These are phyloP conservation scores for Pelagia noctiluca DNA, from an alignment of 30 jellyfish, hydroid and myxozoan genomes.

Conservation along the genomic window DNA sequence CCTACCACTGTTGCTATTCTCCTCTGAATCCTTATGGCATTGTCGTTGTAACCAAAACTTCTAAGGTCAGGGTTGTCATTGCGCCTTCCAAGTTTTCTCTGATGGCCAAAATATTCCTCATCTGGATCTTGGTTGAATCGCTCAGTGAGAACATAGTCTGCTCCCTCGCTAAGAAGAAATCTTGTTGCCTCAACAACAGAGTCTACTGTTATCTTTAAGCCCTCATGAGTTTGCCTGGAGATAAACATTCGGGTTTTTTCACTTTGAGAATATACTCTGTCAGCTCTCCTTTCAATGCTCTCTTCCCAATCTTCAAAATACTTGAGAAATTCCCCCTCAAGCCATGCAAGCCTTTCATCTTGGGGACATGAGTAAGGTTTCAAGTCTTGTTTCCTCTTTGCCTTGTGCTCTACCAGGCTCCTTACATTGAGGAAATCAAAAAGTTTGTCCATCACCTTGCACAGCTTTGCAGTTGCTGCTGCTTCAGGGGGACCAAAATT, in stretches of 20 bases:
- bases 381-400: neutral
- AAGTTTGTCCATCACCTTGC: no score
- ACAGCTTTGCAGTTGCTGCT: no score
- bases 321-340: neutral
- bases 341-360: slow-evolving; percentile 30
- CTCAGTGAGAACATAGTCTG: slow-evolving; percentile 37
- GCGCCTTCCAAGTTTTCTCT: slow-evolving; percentile 38
- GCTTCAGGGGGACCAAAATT: no score
- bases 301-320: neutral
- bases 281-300: neutral
- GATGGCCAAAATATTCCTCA: slow-evolving; percentile 39
- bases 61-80: slow-evolving; percentile 27
- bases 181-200: slow-evolving; percentile 7
- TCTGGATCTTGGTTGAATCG: neutral
- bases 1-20: slow-evolving; percentile 12
- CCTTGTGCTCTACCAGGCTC: neutral
- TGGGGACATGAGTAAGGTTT: neutral
- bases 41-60: slow-evolving; percentile 36
- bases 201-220: slow-evolving; percentile 5
- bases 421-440: no score
- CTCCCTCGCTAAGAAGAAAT: slow-evolving; percentile 19
- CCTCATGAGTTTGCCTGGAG: slow-evolving; percentile 13
- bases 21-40: slow-evolving; percentile 31
- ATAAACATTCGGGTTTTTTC: slow-evolving; percentile 5
- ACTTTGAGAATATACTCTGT: neutral